phyloP scores from a whole-genome alignment of 1,140 invertebrate genomes.

The Scaptodrosophila lebanonensis region DNA sequence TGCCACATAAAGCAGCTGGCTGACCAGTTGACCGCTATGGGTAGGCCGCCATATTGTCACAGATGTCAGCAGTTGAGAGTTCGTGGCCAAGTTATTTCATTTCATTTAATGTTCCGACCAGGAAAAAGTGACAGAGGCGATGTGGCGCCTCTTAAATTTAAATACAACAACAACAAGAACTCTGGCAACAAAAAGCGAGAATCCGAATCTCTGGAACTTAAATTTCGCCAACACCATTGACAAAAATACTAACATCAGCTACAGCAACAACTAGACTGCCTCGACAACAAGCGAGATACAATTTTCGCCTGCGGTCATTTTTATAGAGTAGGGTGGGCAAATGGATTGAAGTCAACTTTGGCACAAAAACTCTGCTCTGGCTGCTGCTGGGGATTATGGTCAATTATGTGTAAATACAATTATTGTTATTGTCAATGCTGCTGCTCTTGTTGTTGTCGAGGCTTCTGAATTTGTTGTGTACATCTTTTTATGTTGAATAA shows the following conservation, averaged over 20 bases:
- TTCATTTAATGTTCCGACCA: conserved; percentile 55
- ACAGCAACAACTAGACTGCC: conserved; percentile 10
- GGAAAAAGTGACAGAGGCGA: conserved; percentile 15
- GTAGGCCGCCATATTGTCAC: too few species aligned
- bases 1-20: conserved; percentile 12
- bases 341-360: conserved; percentile 46
- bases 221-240: conserved; percentile 3
- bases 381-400: conserved; percentile 64
- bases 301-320: conserved; percentile 60
- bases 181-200: not conserved
- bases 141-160: conserved; percentile 57
- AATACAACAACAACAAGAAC: conserved; percentile 31
- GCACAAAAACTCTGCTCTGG: conserved; percentile 21
- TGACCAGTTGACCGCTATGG: too few species aligned
- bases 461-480: too few species aligned
- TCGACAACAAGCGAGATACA: conserved; percentile 41
- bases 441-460: conserved; percentile 21
- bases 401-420: conserved; percentile 73
- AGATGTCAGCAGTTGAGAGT: conserved; percentile 46
- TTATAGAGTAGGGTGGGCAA: conserved; percentile 55
- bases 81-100: conserved; percentile 52
- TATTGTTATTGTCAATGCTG: conserved; percentile 62
- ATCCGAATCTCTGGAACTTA: not conserved
- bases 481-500: too few species aligned
- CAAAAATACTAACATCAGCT: conserved; percentile 11